Percentiles rank a stretch among this genome's conserved stretches.
Conservation (phyloP, 1,140 invertebrate genomes). For the Amyelois transitella region DNA sequence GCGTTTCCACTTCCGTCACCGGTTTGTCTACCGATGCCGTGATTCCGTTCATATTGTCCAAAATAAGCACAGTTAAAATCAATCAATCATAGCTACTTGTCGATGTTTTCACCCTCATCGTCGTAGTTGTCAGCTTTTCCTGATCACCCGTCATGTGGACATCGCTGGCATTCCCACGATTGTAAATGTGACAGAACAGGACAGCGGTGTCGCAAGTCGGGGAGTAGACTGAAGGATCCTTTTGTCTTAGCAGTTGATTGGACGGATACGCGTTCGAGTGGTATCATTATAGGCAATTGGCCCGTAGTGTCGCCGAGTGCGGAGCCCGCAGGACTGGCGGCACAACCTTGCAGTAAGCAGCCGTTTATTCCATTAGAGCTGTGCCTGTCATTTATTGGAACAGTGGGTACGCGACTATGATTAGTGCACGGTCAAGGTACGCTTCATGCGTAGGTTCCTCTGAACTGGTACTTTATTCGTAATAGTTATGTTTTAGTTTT, state of each 20-base stretch:
- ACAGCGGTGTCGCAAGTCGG: conserved; percentile 20
- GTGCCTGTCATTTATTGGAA: conserved; percentile 54
- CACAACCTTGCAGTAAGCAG: conserved; percentile 62
- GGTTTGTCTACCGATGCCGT: conserved; percentile 45
- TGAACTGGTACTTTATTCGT: too few relatives aligned
- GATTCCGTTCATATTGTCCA: conserved; percentile 56
- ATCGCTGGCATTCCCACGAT: conserved; percentile 6
- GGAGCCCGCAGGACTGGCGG: conserved; percentile 48
- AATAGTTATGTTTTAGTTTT: too few relatives aligned
- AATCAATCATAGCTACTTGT: conserved; percentile 26
- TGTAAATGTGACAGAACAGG: not conserved
- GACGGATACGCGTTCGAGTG: conserved; percentile 66
- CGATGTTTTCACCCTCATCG: not conserved
- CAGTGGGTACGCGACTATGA: conserved; percentile 41
- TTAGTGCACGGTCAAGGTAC: conserved; percentile 67
- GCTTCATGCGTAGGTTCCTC: conserved; percentile 25
- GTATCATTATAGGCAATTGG: conserved; percentile 65
- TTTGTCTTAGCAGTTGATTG: conserved; percentile 62
- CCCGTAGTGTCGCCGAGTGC: conserved; percentile 39
- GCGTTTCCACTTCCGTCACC: conserved; percentile 26
- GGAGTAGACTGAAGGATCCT: conserved; percentile 42
- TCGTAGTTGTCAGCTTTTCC: not conserved
- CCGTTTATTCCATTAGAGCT: conserved; percentile 67
- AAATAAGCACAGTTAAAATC: conserved; percentile 17
- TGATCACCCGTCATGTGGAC: not conserved